These are phyloP conservation scores for Nudaria mundana DNA, from an alignment of 2,888 invertebrate species.

Conservation along the genomic window DNA sequence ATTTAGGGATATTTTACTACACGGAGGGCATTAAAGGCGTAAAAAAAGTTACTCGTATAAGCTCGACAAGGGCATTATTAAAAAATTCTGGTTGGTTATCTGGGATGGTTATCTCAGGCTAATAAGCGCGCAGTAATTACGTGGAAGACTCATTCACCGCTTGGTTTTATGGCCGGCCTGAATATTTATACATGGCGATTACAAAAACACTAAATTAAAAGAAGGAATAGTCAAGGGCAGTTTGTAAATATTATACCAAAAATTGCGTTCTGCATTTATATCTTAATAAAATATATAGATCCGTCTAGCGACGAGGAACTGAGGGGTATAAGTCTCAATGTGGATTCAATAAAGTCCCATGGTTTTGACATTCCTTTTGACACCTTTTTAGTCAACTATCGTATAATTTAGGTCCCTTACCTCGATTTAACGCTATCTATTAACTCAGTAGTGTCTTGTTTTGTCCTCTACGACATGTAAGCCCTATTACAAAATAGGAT, in stretches of 20 bases:
- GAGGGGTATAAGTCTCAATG: too few relatives aligned
- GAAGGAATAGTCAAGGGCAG: constrained; percentile 12
- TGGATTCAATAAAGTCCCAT: too few relatives aligned
- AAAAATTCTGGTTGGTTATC: too few relatives aligned
- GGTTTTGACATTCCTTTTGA: too few relatives aligned
- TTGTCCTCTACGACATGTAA: too few relatives aligned
- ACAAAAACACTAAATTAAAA: constrained; percentile 31
- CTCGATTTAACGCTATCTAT: too few relatives aligned
- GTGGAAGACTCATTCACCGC: constrained; percentile 46
- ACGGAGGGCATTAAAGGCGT: constrained; percentile 45
- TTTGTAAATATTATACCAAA: not conserved
- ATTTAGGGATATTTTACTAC: constrained; percentile 42
- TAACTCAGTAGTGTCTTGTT: too few relatives aligned
- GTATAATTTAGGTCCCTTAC: too few relatives aligned
- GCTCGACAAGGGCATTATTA: constrained; percentile 36
- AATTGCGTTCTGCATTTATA: too few relatives aligned
- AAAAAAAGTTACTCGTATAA: constrained; percentile 33
- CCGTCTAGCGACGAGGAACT: too few relatives aligned
- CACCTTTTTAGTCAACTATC: too few relatives aligned
- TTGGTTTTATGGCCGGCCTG: constrained; percentile 47
- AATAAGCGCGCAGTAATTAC: constrained; percentile 58
- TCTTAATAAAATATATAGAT: too few relatives aligned
- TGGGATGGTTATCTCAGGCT: constrained; percentile 52
- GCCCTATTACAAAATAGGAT: not conserved
- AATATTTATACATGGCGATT: constrained; percentile 49